phyloP scores from a whole-genome alignment of 2,797 vertebrate species.

The Philypnodon macrostomus region DNA sequence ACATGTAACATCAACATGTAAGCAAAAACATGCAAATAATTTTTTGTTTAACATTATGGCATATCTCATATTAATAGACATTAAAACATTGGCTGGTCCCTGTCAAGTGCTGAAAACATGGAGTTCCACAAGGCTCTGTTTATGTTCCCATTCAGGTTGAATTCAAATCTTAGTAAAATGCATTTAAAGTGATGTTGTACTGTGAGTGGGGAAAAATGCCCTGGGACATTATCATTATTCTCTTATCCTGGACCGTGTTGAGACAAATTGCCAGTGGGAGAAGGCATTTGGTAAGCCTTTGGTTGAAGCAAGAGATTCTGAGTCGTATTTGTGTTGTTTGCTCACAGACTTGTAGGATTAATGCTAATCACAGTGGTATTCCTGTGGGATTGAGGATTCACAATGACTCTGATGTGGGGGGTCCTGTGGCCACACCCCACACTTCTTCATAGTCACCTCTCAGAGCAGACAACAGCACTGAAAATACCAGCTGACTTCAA shows the following conservation, averaged over 20 bases:
- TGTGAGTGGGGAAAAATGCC: background rate
- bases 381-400: constrained; percentile 34
- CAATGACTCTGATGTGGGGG: constrained; percentile 37
- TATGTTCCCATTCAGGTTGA: too few relatives aligned
- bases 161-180: too few relatives aligned
- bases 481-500: background rate
- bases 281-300: constrained; percentile 19
- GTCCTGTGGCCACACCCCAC: constrained; percentile 34
- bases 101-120: too few relatives aligned
- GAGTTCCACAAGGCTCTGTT: constrained; percentile 1
- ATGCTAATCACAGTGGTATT: constrained; percentile 50
- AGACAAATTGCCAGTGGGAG: constrained; percentile 14
- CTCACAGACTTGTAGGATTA: constrained; percentile 50
- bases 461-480: constrained; percentile 16
- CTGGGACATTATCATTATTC: background rate
- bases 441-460: constrained; percentile 37
- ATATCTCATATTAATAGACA: too few relatives aligned
- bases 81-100: too few relatives aligned
- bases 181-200: background rate
- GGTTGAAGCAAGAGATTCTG: constrained; percentile 25
- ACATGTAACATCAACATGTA: too few relatives aligned
- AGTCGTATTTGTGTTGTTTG: constrained; percentile 41
- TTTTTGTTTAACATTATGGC: too few relatives aligned
- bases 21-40: too few relatives aligned
- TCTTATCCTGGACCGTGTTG: constrained; percentile 3